Base-by-base conservation (phyloP, 92 coral and sea anemone species). In the Heteractis magnifica region DNA sequence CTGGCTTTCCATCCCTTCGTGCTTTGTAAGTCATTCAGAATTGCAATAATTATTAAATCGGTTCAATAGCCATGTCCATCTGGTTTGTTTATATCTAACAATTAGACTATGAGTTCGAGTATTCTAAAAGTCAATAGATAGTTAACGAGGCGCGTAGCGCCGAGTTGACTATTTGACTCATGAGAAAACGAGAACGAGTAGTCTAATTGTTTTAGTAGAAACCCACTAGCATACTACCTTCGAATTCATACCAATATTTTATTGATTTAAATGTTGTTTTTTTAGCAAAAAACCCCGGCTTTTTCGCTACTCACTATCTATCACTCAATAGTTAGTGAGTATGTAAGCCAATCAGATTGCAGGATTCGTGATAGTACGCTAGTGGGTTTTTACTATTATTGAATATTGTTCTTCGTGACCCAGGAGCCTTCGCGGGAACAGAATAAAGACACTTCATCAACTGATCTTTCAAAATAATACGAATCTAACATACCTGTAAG, bases 371-470 rank as follows among this genome's bases (percentile, higher is more conserved):
- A 8, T 68, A n/a, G 21, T 0, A 8, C 4, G 16, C n/a, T 68
- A 11, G 21, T 68, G 8, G 9, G 44, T 34, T 34, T 34, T 34
- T 34, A n/a, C 49, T 20, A 55, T 1, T 55, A 55, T 55, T 8
- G 59, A 55, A 55, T 9, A 9, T 55, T 55, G 23, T 68, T 21
- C 8, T 68, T 20, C 19, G 18, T 23, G 11, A 2, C 21, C 11
- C 14, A 87, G 90, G 87, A 87, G 90, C 79, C 78, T 87, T 50
- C 75, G 90, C 20, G 78, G 86, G 16, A 87, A 87, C 81, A 60
- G 44, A 49, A 71, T 87, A 20, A 78, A 65, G 52, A 44, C 15
- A 0, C 76, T 87, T 51, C 56, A 83, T 9, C 51, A 3, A 41
- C 72, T 60, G 21, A 52, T 76, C 5, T 87, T 87, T 71, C 77